Evolutionary conservation across 2,888 invertebrate species (phyloP).

Genomic region (Himalopsyche tibetana): DNA sequence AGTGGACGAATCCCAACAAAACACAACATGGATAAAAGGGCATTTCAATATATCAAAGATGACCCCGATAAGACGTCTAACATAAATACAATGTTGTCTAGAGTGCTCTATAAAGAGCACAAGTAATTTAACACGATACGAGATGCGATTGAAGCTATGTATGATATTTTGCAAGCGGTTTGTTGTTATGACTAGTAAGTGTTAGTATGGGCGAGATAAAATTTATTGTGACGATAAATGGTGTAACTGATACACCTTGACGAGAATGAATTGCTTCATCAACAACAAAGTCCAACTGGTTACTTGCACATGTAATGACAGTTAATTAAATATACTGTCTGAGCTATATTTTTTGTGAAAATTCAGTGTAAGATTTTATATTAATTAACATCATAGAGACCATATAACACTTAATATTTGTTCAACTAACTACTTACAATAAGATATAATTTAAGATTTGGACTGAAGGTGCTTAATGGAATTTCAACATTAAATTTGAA

Average conservation of each 20-base stretch:
- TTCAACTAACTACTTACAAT: too few relatives aligned
- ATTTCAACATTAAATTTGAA: too few relatives aligned
- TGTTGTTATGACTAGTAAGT: not conserved
- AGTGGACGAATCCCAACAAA: not conserved
- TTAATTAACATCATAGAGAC: too few relatives aligned
- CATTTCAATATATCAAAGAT: conserved; percentile 5
- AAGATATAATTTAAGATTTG: too few relatives aligned
- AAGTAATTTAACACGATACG: not conserved
- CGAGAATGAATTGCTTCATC: conserved; percentile 53
- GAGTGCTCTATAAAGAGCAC: not conserved
- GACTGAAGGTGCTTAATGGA: too few relatives aligned
- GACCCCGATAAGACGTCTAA: conserved; percentile 14
- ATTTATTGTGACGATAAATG: conserved; percentile 52
- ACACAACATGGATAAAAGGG: not conserved
- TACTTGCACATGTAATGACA: conserved; percentile 55
- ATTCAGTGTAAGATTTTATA: not conserved
- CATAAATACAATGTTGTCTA: not conserved
- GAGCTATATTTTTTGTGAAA: not conserved
- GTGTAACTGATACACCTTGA: conserved; percentile 45
- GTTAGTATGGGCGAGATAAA: conserved; percentile 44
- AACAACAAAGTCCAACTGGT: conserved; percentile 23
- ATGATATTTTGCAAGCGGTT: conserved; percentile 7
- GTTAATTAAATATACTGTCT: conserved; percentile 51
- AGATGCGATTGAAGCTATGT: not conserved
- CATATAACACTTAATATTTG: too few relatives aligned